phyloP scores from a whole-genome alignment of 2,888 invertebrate genomes.

The Leptinotarsa rubiginosa region DNA sequence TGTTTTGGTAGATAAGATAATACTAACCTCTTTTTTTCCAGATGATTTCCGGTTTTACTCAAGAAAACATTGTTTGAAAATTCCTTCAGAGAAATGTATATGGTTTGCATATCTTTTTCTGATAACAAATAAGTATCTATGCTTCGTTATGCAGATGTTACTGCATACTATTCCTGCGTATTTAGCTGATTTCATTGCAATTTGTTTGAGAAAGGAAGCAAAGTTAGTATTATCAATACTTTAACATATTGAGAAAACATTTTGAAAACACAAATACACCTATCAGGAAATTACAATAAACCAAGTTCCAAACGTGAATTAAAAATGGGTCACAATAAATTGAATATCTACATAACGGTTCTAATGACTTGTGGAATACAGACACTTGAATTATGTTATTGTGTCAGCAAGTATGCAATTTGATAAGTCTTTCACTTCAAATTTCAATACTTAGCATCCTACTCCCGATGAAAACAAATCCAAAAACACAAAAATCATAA shows the following conservation, averaged over 20 bases:
- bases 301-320: too few relatives aligned
- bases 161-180: slow-evolving; percentile 75
- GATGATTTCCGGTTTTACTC: slow-evolving; percentile 70
- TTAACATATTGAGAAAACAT: background rate
- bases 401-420: too few relatives aligned
- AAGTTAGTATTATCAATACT: slow-evolving; percentile 67
- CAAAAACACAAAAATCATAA: too few relatives aligned
- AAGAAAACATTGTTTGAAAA: slow-evolving; percentile 69
- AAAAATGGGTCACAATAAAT: too few relatives aligned
- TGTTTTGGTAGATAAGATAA: background rate
- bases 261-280: too few relatives aligned
- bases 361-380: too few relatives aligned
- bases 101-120: slow-evolving; percentile 76
- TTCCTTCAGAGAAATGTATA: slow-evolving; percentile 71
- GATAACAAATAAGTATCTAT: slow-evolving; percentile 72
- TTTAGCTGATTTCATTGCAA: slow-evolving; percentile 69
- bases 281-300: too few relatives aligned
- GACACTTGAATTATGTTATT: too few relatives aligned
- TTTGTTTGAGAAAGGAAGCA: slow-evolving; percentile 73
- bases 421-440: too few relatives aligned
- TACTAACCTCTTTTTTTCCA: slow-evolving; percentile 54
- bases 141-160: slow-evolving; percentile 70
- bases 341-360: too few relatives aligned
- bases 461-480: too few relatives aligned
- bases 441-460: too few relatives aligned